Conservation (phyloP, 2,113 vertebrate genomes). For the Urocolius indicus region DNA sequence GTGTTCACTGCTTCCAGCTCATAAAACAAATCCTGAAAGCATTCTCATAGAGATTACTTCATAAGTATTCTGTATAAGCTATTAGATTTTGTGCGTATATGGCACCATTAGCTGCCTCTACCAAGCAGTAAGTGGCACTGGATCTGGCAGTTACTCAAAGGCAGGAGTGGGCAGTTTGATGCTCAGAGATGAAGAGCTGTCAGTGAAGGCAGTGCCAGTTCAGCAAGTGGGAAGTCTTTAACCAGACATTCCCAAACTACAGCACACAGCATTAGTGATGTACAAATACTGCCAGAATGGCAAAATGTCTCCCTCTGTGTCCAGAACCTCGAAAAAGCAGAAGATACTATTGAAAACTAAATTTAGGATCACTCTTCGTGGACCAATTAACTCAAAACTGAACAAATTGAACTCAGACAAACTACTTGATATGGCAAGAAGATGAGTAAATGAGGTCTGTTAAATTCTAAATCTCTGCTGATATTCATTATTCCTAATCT, state of each 20-base stretch:
- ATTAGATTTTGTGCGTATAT: background rate
- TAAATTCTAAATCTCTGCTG: background rate
- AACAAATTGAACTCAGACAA: background rate
- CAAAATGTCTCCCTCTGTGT: background rate
- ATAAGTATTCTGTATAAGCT: background rate
- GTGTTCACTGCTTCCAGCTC: constrained; percentile 18
- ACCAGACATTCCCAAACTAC: accelerated
- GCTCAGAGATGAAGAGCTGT: background rate
- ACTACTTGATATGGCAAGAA: background rate
- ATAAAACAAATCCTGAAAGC: constrained; percentile 39
- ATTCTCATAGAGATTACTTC: constrained; percentile 9
- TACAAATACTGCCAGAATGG: background rate
- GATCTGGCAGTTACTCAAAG: background rate
- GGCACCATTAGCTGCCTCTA: background rate
- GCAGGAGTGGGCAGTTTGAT: background rate
- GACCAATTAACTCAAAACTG: background rate
- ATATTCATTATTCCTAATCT: background rate
- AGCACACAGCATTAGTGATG: background rate
- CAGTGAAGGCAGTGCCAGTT: background rate
- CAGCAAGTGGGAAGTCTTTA: background rate
- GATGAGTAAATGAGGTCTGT: background rate
- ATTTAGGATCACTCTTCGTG: background rate
- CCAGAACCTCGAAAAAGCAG: background rate
- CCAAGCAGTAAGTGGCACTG: background rate
- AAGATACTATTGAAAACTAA: background rate